Base-by-base conservation (phyloP, 2,797 vertebrate genomes). In the Linurgus olivaceus region DNA sequence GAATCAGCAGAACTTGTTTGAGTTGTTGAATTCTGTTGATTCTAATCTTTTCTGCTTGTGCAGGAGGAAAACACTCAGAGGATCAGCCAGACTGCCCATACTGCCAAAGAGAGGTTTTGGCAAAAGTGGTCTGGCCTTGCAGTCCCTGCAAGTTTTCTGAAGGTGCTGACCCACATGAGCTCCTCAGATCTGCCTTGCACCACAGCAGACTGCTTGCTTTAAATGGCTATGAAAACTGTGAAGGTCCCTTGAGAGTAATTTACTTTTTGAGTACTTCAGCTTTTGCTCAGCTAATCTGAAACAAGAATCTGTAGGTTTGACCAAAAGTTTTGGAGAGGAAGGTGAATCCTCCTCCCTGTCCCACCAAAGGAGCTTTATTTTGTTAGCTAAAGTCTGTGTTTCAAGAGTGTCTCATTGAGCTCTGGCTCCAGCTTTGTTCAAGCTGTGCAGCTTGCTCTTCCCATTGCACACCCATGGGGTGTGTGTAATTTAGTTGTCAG, bases 1-100 rank as follows among this genome's bases (percentile, higher is more conserved):
- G 79, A 70, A 91, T 92, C 81, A 84, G 87, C 68, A 94, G 54
- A 95, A 95, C 93, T 80, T 55, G 86, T 71, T 62, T n/a, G 25
- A 50, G 42, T 68, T 65, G 86, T 47, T 93, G 81, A 68, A 38
- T 92, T 87, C 48, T 79, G 19, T 89, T 92, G 92, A 87, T 93
- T 91, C 28, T 89, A 68, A 94, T 87, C 57, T 87, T 16, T 86
- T 26, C 52, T 94, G 62, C 87, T 80, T 77, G 35, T 26, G 17
- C 61, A 88, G 71, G 40, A 77, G 47, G 68, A 82, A 65, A 77
- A 76, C 9, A 8, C 51, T 21, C n/a, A 6, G 25, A 10, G 29
- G 29, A 7, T 72, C 31, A n/a, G 80, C 52, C 38, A 0, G 24
- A 18, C 61, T 86, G 58, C 47, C 59, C 20, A 2, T 28, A 2